These are phyloP conservation scores for Barypeithes pellucidus DNA, from an alignment of 2,888 invertebrate genomes.

Conservation along the genomic window DNA sequence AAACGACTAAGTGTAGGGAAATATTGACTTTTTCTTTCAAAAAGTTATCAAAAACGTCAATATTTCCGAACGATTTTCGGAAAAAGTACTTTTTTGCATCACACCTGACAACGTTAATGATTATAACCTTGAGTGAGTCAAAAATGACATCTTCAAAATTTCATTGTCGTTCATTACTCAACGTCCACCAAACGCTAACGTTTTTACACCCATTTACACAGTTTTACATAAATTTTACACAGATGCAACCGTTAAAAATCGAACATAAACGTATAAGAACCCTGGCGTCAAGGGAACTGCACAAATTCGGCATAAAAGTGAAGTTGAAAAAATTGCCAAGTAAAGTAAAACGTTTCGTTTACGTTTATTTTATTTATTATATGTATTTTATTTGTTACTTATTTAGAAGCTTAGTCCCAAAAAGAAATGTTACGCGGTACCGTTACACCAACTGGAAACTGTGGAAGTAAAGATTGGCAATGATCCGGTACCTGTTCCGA, in stretches of 20 bases:
- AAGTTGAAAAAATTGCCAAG: slow-evolving; percentile 36
- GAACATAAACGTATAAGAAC: slow-evolving; percentile 17
- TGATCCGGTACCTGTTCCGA: slow-evolving; percentile 19
- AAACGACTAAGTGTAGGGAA: too few relatives aligned
- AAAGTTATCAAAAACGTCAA: too few relatives aligned
- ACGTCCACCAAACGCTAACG: background rate
- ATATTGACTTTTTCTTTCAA: too few relatives aligned
- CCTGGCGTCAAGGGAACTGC: slow-evolving; percentile 27
- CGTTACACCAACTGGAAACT: slow-evolving; percentile 24
- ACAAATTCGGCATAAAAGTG: slow-evolving; percentile 27
- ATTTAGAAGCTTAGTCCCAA: slow-evolving; percentile 21
- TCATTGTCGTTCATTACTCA: background rate
- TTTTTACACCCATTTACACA: background rate
- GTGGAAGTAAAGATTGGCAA: slow-evolving; percentile 9
- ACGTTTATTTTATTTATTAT: background rate
- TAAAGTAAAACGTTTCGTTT: slow-evolving; percentile 32
- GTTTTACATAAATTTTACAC: slow-evolving; percentile 6
- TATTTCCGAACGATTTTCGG: too few relatives aligned
- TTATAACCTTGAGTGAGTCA: too few relatives aligned
- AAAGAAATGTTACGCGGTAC: slow-evolving; percentile 26
- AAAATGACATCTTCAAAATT: background rate
- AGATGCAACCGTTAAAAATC: slow-evolving; percentile 25
- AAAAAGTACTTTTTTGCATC: too few relatives aligned
- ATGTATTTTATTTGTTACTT: background rate
- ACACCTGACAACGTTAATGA: too few relatives aligned